A percentile compares a stretch with the other conserved stretches of the same genome.
These are phyloP conservation scores for Notolabrus celidotus DNA, from an alignment of 2,797 vertebrate species.

Conservation along the genomic window DNA sequence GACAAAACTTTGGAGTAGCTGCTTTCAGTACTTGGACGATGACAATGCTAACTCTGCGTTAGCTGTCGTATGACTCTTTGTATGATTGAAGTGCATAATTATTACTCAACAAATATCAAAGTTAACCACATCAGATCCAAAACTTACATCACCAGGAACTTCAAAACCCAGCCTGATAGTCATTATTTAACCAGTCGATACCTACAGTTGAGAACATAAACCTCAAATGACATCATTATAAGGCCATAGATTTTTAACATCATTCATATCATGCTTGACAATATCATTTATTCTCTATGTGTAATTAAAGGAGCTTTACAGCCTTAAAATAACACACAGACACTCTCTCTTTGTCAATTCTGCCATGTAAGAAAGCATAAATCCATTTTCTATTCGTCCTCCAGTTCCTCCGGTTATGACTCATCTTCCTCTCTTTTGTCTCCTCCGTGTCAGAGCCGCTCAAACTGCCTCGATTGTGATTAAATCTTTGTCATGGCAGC, in stretches of 20 bases:
- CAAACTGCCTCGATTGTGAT: slow-evolving; percentile 10
- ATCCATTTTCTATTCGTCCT: not conserved
- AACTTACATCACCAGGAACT: too few relatives aligned
- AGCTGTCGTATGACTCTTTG: too few relatives aligned
- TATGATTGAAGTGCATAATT: too few relatives aligned
- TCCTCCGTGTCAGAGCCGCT: slow-evolving; percentile 14
- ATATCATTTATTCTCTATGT: not conserved
- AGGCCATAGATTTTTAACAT: not conserved
- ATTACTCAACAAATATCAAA: too few relatives aligned
- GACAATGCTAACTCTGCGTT: too few relatives aligned
- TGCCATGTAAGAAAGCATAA: not conserved
- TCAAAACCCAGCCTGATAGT: too few relatives aligned
- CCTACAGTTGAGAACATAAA: too few relatives aligned
- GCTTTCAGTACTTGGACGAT: too few relatives aligned
- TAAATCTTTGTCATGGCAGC: slow-evolving; percentile 46
- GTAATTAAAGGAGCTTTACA: not conserved
- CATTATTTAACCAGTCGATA: too few relatives aligned
- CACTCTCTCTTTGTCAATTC: not conserved
- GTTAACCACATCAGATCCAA: too few relatives aligned
- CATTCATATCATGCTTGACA: not conserved
- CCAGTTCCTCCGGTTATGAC: not conserved
- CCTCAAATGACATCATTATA: too few relatives aligned
- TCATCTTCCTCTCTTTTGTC: slow-evolving; percentile 14
- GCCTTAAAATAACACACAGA: not conserved
- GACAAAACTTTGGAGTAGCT: too few relatives aligned